A percentile compares a stretch with the other conserved stretches of the same genome.
These are phyloP conservation scores for Vidua chalybeata DNA, from an alignment of 2,113 vertebrate species.

Conservation along the genomic window DNA sequence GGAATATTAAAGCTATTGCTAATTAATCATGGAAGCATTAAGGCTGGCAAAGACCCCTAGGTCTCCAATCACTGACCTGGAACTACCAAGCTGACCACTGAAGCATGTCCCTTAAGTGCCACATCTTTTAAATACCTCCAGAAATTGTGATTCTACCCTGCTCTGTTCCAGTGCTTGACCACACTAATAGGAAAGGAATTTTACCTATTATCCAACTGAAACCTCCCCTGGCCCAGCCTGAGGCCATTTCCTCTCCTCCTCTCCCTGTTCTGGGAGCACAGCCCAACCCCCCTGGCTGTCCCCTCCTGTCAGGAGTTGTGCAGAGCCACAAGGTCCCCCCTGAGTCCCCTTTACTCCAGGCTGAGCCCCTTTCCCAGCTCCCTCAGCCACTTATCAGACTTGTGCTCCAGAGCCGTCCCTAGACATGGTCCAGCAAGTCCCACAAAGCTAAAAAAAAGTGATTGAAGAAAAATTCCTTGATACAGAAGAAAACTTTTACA, in stretches of 20 bases:
- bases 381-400: neutral
- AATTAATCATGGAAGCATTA: neutral
- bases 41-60: neutral
- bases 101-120: neutral
- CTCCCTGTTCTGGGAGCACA: neutral
- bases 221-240: rapidly evolving
- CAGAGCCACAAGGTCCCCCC: neutral
- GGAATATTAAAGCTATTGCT: neutral
- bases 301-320: neutral
- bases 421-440: neutral
- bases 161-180: neutral
- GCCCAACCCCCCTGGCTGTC: rapidly evolving
- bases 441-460: neutral
- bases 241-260: rapidly evolving
- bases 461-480: neutral
- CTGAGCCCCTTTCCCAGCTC: neutral
- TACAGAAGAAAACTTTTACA: neutral
- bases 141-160: neutral
- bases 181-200: neutral
- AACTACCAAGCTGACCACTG: neutral
- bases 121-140: neutral
- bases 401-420: neutral
- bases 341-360: neutral
- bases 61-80: neutral
- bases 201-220: neutral